Base-by-base conservation (phyloP, 2,888 invertebrate species). In the Cremastobaeus sp. region DNA sequence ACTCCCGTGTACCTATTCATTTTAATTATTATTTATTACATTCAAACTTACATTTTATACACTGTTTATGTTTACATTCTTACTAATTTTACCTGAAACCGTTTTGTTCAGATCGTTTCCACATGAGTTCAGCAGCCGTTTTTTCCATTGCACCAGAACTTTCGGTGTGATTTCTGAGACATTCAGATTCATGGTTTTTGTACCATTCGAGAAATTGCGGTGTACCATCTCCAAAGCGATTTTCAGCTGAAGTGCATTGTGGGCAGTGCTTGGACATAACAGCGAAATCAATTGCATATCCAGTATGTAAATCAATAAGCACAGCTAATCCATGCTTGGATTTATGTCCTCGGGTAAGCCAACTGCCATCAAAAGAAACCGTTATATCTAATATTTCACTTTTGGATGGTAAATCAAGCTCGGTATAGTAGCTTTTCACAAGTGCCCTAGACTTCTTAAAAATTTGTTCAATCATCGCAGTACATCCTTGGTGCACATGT, bases 181-280 rank as follows among this genome's bases (percentile, higher is more conserved):
- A 62, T 32, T 32, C 50, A 21, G 5, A 11, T 9, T 14, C 8
- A 18, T 60, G 47, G 39, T 39, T 62, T 12, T 41, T 39, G 18
- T 21, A 50, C 39, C 50, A 62, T 3, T 28, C 20, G 4, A 12
- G 2, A 28, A 47, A 76, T 68, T 76, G 65, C 47, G 68, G 39
- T 9, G 48, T 28, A 8, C 59, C 65, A 21, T 68, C 64, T 21
- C 64, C 76, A 11, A 75, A 62, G 1, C 65, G 20, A 18, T 20
- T 20, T 48, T 59, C 37, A 21, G 60, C 59, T n/a, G 52, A 48
- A 15, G 50, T 45, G 68, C 75, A 77, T 18, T n/a, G 9, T 12
- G 68, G 77, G 47, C 70, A 77, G 43, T 43, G 73, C 35, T 77
- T 77, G 6, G 74, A 77, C 20, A 76, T 12, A 21, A 74, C 68